These are phyloP conservation scores for Bettongia penicillata DNA, from an alignment of 2,113 vertebrate genomes.

Conservation along the genomic window DNA sequence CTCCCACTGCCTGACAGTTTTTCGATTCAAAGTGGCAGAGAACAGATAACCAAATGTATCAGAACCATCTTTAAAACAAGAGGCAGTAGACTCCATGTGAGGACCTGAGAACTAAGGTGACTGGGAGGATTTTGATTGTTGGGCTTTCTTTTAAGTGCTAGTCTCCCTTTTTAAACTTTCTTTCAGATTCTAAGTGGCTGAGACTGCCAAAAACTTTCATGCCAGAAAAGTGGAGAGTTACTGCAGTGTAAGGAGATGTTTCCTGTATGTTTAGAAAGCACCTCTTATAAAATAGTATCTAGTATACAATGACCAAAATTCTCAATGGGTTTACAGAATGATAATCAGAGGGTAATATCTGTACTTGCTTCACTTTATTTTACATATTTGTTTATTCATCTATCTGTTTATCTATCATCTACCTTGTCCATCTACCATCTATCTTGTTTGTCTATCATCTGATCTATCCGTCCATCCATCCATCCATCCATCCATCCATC, in stretches of 20 bases:
- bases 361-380: background rate
- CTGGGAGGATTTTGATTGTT: background rate
- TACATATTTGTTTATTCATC: background rate
- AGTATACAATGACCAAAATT: background rate
- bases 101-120: background rate
- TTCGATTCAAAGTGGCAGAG: background rate
- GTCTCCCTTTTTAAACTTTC: conserved; percentile 9
- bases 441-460: background rate
- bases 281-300: background rate
- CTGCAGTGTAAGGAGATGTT: background rate
- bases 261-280: background rate
- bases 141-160: background rate
- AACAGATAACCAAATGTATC: background rate
- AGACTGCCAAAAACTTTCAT: background rate
- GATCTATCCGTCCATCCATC: background rate
- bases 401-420: background rate
- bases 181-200: background rate
- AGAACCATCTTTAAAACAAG: background rate
- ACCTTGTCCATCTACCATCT: background rate
- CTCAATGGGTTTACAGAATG: background rate
- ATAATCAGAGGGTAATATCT: background rate
- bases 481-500: background rate
- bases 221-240: background rate
- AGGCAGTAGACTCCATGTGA: background rate
- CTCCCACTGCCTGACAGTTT: background rate